These are phyloP conservation scores for Drosophila siamana DNA, from an alignment of 2,888 invertebrate species.

Conservation along the genomic window DNA sequence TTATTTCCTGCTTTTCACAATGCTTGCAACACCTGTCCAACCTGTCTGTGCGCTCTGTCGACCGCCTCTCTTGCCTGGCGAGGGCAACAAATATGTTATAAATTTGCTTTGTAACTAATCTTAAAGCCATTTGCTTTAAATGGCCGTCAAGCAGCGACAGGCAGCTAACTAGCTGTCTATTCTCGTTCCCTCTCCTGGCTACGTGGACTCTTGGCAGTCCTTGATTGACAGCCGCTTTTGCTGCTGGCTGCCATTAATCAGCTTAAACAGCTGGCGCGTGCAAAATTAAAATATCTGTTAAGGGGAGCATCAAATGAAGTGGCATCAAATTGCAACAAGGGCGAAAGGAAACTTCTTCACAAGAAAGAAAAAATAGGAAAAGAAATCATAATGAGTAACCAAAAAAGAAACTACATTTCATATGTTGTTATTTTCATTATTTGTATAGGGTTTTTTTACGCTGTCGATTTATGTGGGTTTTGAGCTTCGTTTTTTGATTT, in stretches of 20 bases:
- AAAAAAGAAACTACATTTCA: neutral
- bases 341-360: neutral
- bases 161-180: constrained; percentile 65
- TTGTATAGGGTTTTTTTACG: constrained; percentile 15
- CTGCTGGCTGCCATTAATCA: constrained; percentile 68
- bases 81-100: constrained; percentile 8
- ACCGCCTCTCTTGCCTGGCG: constrained; percentile 8
- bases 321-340: no score
- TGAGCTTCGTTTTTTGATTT: constrained; percentile 38
- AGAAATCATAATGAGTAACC: neutral
- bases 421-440: constrained; percentile 5
- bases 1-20: neutral
- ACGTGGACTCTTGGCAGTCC: constrained; percentile 36
- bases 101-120: constrained; percentile 34
- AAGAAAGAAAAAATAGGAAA: neutral
- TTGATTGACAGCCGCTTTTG: constrained; percentile 66
- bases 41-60: neutral
- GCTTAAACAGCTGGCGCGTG: constrained; percentile 71
- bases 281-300: constrained; percentile 68
- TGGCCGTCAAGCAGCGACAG: constrained; percentile 55
- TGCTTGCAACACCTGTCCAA: constrained; percentile 16
- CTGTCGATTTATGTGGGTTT: constrained; percentile 9
- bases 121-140: constrained; percentile 64
- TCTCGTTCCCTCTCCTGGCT: constrained; percentile 6
- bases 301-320: constrained; percentile 47